A percentile compares a stretch with the other conserved stretches of the same genome.
Evolutionary conservation across 2,888 invertebrate genomes (phyloP).

Genomic region (Drosophila macrospina): DNA sequence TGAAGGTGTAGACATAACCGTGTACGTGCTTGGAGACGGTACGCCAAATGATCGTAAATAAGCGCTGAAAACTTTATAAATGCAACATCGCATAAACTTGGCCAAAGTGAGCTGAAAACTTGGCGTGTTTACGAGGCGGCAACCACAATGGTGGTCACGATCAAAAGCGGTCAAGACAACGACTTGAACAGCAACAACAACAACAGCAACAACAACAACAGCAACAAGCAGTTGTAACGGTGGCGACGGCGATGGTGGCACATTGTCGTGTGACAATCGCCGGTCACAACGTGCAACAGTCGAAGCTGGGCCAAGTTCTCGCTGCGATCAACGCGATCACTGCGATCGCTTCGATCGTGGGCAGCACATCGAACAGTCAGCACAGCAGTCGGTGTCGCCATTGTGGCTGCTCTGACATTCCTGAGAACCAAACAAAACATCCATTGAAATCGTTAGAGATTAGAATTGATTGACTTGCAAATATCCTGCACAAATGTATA

Average conservation of each 20-base stretch:
- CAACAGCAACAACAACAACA: conserved; percentile 27
- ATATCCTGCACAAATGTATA: conserved; percentile 17
- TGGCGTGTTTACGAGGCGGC: conserved; percentile 81
- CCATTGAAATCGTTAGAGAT: conserved; percentile 8
- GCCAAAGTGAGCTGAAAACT: conserved; percentile 50
- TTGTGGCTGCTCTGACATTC: conserved; percentile 72
- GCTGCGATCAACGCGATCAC: conserved; percentile 58
- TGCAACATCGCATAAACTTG: conserved; percentile 74
- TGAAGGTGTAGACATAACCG: not conserved
- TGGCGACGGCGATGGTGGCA: conserved; percentile 41
- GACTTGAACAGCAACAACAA: conserved; percentile 28
- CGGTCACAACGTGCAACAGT: conserved; percentile 40
- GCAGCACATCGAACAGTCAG: conserved; percentile 50
- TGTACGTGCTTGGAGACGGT: conserved; percentile 21
- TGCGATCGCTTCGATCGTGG: conserved; percentile 63
- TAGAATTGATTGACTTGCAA: not conserved
- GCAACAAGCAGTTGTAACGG: conserved; percentile 28
- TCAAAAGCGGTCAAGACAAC: conserved; percentile 76
- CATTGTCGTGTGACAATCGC: conserved; percentile 75
- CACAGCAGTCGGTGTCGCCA: conserved; percentile 48
- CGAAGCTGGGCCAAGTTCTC: conserved; percentile 34
- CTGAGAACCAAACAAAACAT: conserved; percentile 38
- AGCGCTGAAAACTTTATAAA: conserved; percentile 81
- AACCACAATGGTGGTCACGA: conserved; percentile 82
- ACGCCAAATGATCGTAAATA: conserved; percentile 74